Evolutionary conservation across 2,888 invertebrate species (phyloP).

Genomic region (Tetragonula carbonaria): DNA sequence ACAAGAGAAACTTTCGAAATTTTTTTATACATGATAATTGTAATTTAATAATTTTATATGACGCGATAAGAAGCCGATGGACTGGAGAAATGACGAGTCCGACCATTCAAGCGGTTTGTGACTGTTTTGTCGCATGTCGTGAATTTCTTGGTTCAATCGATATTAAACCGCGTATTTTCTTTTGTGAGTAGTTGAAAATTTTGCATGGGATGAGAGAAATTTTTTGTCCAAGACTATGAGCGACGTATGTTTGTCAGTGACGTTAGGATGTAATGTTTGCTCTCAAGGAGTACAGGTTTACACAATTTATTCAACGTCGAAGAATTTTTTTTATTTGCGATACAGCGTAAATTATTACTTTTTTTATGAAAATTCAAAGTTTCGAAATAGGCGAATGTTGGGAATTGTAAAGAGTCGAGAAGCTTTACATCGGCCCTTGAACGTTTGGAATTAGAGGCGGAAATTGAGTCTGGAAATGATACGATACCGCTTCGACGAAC

Average conservation of each 20-base stretch:
- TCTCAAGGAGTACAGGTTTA: constrained; percentile 66
- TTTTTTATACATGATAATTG: constrained; percentile 6
- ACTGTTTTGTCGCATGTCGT: background rate
- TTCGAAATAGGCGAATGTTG: constrained; percentile 44
- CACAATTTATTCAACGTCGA: background rate
- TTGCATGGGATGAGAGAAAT: constrained; percentile 66
- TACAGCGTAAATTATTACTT: background rate
- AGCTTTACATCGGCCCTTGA: constrained; percentile 72
- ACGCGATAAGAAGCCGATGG: constrained; percentile 68
- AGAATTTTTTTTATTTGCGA: constrained; percentile 10
- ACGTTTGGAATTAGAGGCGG: constrained; percentile 62
- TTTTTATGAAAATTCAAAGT: background rate
- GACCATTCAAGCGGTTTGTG: constrained; percentile 73
- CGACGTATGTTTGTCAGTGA: constrained; percentile 63
- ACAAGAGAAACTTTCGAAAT: constrained; percentile 22
- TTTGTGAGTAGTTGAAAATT: constrained; percentile 68
- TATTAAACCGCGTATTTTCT: constrained; percentile 16
- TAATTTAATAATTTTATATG: constrained; percentile 45
- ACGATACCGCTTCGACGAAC: constrained; percentile 54
- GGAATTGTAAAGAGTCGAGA: constrained; percentile 63
- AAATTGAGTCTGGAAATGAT: constrained; percentile 43
- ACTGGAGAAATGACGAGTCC: constrained; percentile 75
- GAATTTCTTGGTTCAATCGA: background rate
- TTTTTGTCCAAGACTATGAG: constrained; percentile 65
- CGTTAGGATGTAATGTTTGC: constrained; percentile 65